phyloP scores from a whole-genome alignment of 1,140 invertebrate species.

The Micrasema minimum region DNA sequence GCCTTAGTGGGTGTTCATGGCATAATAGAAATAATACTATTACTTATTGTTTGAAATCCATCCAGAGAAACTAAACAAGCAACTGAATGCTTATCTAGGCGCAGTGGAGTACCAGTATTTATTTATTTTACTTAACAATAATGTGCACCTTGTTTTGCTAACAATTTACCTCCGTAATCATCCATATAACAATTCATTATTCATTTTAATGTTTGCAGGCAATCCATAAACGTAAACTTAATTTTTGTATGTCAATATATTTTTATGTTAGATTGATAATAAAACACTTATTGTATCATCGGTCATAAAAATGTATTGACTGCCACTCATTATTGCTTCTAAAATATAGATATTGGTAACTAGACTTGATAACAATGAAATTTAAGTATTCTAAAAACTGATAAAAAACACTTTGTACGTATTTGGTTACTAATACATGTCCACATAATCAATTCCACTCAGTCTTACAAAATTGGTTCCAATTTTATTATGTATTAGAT shows the following conservation, averaged over 20 bases:
- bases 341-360: no score
- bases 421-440: no score
- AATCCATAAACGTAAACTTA: not conserved
- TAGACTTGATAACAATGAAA: no score
- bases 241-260: not conserved
- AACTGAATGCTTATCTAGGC: conserved; percentile 9
- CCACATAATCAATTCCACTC: no score
- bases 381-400: no score
- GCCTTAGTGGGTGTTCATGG: conserved; percentile 48
- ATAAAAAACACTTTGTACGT: no score
- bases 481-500: no score
- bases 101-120: conserved; percentile 22
- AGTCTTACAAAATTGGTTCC: no score
- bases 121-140: conserved; percentile 17
- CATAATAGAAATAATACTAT: conserved; percentile 46
- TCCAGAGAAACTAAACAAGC: conserved; percentile 6
- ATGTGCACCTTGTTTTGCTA: conserved; percentile 35
- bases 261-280: not conserved
- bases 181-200: conserved; percentile 32
- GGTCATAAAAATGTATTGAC: conserved; percentile 1
- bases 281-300: not conserved
- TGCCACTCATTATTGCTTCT: not conserved
- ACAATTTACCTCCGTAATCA: conserved; percentile 34
- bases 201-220: conserved; percentile 10
- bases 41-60: conserved; percentile 4